A percentile compares a stretch with the other conserved stretches of the same genome.
Conservation (phyloP, 2,888 invertebrate species). For the Blastobasis adustella region DNA sequence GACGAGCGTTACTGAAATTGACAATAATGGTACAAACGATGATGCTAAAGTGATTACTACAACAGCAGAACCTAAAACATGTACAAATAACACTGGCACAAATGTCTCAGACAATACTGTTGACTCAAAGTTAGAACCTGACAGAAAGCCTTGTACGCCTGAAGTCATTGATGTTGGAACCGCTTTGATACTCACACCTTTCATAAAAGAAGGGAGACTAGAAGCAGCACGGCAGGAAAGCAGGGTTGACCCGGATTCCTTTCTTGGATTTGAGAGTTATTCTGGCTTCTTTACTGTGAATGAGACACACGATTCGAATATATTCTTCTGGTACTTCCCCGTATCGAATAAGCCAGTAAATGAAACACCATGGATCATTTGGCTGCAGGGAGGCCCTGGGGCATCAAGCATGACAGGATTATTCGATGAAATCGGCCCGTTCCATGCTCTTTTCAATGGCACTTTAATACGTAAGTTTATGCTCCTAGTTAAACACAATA, state of each 20-base stretch:
- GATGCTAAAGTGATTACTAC: neutral
- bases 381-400: slow-evolving; percentile 94
- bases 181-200: slow-evolving; percentile 52
- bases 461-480: slow-evolving; percentile 31
- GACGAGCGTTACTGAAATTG: too few relatives aligned
- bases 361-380: slow-evolving; percentile 82
- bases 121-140: neutral
- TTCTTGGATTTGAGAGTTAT: slow-evolving; percentile 62
- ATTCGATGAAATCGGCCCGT: slow-evolving; percentile 62
- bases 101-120: slow-evolving; percentile 2
- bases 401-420: slow-evolving; percentile 76
- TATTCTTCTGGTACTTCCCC: slow-evolving; percentile 92
- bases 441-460: slow-evolving; percentile 23
- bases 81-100: neutral
- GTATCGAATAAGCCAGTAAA: slow-evolving; percentile 44
- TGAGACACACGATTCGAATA: slow-evolving; percentile 80
- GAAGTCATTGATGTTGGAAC: slow-evolving; percentile 25
- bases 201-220: slow-evolving; percentile 43
- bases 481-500: too few relatives aligned
- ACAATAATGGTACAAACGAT: neutral
- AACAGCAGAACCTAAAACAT: neutral
- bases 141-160: neutral
- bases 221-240: slow-evolving; percentile 48
- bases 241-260: slow-evolving; percentile 36
- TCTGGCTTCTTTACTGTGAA: slow-evolving; percentile 81